Evolutionary conservation across 1,140 invertebrate genomes (phyloP), one percentile per base, ranked within the genome.

Genomic region (Drosophila gunungcola): DNA sequence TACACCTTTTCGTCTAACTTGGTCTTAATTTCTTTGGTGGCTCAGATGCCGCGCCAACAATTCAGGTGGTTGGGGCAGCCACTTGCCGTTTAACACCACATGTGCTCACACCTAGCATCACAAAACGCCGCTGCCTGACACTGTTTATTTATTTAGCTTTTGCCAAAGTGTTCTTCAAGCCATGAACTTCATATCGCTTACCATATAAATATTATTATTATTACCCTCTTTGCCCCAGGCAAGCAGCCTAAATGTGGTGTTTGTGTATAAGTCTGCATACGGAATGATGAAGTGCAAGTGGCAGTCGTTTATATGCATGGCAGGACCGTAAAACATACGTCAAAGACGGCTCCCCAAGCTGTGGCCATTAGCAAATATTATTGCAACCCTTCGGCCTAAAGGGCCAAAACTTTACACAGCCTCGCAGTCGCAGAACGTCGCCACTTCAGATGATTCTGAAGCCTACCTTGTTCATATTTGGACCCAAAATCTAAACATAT

Each of bases 161-260:
- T 79, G 79, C 57, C 77, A 58, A 80, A 86, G 76, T 68, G 72
- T 76, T 84, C 80, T 75, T 43, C 60, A 57, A 49, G 76, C 70
- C 54, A 79, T 60, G 64, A 82, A 82, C 54, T 83, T 86, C 79
- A 83, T 86, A 86, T 88, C 83, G 73, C 76, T 86, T 76, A 52
- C 75, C 79, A 83, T 86, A 86, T 86, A 86, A 86, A 86, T 86
- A 86, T 86, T 86, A 86, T 86, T 86, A 88, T 89, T 86, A 86
- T 86, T 88, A 77, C 84, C 57, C 62, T 54, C 61, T 48, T 45
- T 43, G 46, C 70, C 54, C 7, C 55, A 13, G 27, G 32, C 61
- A 46, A 43, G 12, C 27, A 25, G 57, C 55, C 38, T 63, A 43
- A 68, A 82, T 78, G 16, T 60, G 38, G 39, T 58, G 61, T 48